Conservation (phyloP, 2,888 invertebrate genomes). For the Deilephila porcellus region DNA sequence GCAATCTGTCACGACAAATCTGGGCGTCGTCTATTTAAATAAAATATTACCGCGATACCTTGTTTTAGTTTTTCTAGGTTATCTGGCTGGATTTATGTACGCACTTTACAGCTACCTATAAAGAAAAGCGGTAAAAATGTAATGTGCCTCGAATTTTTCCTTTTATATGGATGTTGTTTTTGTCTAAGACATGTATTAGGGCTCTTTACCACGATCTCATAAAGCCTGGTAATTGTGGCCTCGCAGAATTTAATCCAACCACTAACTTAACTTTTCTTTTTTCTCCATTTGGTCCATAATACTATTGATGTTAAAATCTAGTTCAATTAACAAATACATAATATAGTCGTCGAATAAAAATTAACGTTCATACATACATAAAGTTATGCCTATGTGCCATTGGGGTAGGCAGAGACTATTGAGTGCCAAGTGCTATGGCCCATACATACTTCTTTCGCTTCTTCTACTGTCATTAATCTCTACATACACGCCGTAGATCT, state of each 20-base stretch:
- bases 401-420: too few species aligned
- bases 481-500: too few species aligned
- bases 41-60: slow-evolving; percentile 14
- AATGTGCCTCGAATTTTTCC: slow-evolving; percentile 19
- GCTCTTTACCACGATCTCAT: neutral
- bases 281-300: too few species aligned
- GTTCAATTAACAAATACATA: too few species aligned
- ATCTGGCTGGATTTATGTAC: slow-evolving; percentile 20
- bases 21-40: slow-evolving; percentile 12
- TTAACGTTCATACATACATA: too few species aligned
- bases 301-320: too few species aligned
- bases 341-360: too few species aligned
- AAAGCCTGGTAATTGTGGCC: neutral
- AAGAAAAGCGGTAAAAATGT: slow-evolving; percentile 23
- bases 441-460: too few species aligned
- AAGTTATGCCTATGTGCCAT: too few species aligned
- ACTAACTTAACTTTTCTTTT: neutral
- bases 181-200: slow-evolving; percentile 13
- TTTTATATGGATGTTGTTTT: slow-evolving; percentile 18
- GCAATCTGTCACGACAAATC: slow-evolving; percentile 6
- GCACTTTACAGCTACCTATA: slow-evolving; percentile 23
- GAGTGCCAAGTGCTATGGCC: too few species aligned
- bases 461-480: too few species aligned
- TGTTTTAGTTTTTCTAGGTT: slow-evolving; percentile 18
- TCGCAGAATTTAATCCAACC: neutral